A percentile compares a stretch with the other conserved stretches of the same genome.
These are phyloP conservation scores for Neosilurus mollespiculum DNA, from an alignment of 2,797 vertebrate genomes.

Conservation along the genomic window DNA sequence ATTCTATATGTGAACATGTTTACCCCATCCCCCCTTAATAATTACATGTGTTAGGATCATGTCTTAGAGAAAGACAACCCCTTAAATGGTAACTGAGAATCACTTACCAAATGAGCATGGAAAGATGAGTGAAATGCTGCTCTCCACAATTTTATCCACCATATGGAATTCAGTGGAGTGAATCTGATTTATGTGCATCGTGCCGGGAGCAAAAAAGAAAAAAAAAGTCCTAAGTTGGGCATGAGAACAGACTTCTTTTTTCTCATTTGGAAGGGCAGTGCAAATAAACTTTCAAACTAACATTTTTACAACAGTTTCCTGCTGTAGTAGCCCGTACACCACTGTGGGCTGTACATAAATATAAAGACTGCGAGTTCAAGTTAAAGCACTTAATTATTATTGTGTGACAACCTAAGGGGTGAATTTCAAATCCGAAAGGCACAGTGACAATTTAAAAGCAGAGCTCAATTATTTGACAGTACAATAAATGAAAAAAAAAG, in stretches of 20 bases:
- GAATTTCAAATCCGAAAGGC: too few species aligned
- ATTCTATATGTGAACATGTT: too few species aligned
- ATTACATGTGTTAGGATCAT: slow-evolving; percentile 29
- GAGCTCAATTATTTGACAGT: too few species aligned
- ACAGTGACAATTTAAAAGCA: too few species aligned
- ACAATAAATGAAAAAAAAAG: too few species aligned
- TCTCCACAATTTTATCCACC: slow-evolving; percentile 26
- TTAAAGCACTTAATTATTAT: too few species aligned
- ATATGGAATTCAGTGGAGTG: slow-evolving; percentile 34
- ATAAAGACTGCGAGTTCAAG: too few species aligned
- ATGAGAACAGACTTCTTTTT: slow-evolving; percentile 5
- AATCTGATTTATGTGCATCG: slow-evolving; percentile 31
- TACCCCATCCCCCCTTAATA: slow-evolving; percentile 10
- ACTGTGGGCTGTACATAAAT: neutral
- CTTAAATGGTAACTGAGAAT: slow-evolving; percentile 20
- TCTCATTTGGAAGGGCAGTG: slow-evolving; percentile 8
- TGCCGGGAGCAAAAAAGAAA: slow-evolving; percentile 19
- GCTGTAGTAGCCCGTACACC: neutral
- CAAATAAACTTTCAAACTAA: slow-evolving; percentile 18
- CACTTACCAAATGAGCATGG: slow-evolving; percentile 7
- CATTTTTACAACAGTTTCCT: neutral
- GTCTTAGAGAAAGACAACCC: slow-evolving; percentile 14
- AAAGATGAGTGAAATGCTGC: slow-evolving; percentile 32
- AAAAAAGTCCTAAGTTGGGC: neutral
- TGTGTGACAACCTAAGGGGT: too few species aligned